Percentiles rank a stretch among this genome's conserved stretches.
phyloP scores from a whole-genome alignment of 2,888 invertebrate genomes.

The Dascillus cervinus region DNA sequence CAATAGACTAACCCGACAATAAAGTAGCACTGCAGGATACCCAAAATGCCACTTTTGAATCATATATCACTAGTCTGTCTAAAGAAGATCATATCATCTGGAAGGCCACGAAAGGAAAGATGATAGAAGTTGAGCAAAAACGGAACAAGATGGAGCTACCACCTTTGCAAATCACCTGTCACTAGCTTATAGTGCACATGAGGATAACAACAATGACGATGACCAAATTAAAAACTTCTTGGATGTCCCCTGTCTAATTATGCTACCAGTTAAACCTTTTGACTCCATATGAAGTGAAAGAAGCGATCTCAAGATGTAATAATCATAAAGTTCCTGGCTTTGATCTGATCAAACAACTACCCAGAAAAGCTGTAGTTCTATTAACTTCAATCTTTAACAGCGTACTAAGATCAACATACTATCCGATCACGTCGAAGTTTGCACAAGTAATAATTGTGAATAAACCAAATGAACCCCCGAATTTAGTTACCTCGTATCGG shows the following conservation, averaged over 20 bases:
- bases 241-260: background rate
- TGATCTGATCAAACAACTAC: conserved; percentile 5
- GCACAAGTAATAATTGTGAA: conserved; percentile 2
- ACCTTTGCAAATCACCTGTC: conserved; percentile 7
- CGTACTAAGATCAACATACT: conserved; percentile 2
- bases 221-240: conserved; percentile 4
- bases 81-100: conserved; percentile 10
- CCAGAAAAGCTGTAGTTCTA: conserved; percentile 3
- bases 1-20: too few species aligned
- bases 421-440: conserved; percentile 3
- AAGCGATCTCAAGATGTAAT: conserved; percentile 2
- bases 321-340: conserved; percentile 3
- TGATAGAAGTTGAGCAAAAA: conserved; percentile 8
- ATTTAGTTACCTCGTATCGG: conserved; percentile 1
- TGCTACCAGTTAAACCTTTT: conserved; percentile 1
- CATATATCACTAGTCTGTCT: conserved; percentile 7
- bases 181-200: conserved; percentile 4
- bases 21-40: conserved; percentile 5
- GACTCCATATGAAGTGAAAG: conserved; percentile 3
- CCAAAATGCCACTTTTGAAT: conserved; percentile 7
- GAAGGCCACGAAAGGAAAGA: conserved; percentile 9
- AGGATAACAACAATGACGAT: conserved; percentile 4
- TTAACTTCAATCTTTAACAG: conserved; percentile 2
- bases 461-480: conserved; percentile 3
- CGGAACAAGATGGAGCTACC: conserved; percentile 7